phyloP scores from a whole-genome alignment of 2,797 vertebrate species.

The Lepilemur ruficaudatus region DNA sequence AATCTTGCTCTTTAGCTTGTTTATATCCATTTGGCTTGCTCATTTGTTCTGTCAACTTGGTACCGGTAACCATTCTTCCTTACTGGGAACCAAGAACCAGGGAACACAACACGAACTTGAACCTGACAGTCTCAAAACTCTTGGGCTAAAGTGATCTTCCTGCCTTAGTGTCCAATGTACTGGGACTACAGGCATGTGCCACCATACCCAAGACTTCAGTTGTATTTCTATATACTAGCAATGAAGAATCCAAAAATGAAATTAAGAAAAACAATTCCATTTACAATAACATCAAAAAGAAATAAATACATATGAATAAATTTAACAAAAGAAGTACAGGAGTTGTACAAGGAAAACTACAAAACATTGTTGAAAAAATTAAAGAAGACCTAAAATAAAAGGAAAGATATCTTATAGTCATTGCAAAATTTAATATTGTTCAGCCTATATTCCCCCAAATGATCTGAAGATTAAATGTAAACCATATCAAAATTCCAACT shows the following conservation, averaged over 20 bases:
- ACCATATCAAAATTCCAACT: background rate
- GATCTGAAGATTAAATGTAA: background rate
- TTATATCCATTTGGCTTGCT: too few species aligned
- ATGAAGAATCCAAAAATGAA: background rate
- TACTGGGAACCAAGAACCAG: too few species aligned
- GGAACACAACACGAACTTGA: too few species aligned
- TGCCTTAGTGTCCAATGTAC: background rate
- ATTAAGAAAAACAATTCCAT: background rate
- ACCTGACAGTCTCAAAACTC: background rate
- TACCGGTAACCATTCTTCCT: too few species aligned
- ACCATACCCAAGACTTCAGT: background rate
- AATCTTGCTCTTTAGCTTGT: too few species aligned
- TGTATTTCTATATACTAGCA: background rate
- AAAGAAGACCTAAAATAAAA: background rate
- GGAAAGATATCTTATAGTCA: background rate
- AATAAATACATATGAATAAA: too few species aligned
- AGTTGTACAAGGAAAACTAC: too few species aligned
- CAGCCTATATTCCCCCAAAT: background rate
- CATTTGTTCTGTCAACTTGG: too few species aligned
- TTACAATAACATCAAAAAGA: too few species aligned
- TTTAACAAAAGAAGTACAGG: too few species aligned
- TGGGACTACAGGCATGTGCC: background rate
- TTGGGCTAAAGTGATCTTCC: background rate
- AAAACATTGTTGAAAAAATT: too few species aligned
- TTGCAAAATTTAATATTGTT: background rate